Evolutionary conservation across 2,797 vertebrate genomes (phyloP), one percentile per base, ranked within the genome.

Genomic region (Tachyglossus aculeatus): DNA sequence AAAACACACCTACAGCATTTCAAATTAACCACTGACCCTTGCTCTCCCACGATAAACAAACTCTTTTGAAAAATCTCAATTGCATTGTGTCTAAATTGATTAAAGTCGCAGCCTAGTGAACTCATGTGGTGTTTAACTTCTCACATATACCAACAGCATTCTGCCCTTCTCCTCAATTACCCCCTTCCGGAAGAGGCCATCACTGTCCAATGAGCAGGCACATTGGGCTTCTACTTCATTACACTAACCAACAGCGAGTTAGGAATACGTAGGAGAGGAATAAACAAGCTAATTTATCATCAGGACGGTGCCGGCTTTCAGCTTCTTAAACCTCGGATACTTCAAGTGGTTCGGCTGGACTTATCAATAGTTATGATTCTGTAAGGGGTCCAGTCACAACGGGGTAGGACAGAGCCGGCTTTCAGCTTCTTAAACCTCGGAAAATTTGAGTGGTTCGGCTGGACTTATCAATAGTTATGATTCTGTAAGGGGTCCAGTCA

Each of bases 101-200:
- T 93, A 94, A 90, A 83, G 83, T 77, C 80, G 68, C 88, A 86
- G 92, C 91, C 90, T 43, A 57, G 88, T 93, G 93, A 95, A 93
- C 95, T 92, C 93, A 94, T 87, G 91, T 78, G 81, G 92, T 88
- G 94, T 93, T n/a, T 90, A 91, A 89, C 91, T 93, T 94, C 94
- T 94, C 77, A 90, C 91, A 88, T 86, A 94, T 92, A 93, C 89
- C 91, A 83, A 89, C 86, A 93, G 90, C 92, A 88, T 90, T 90
- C 88, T 74, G 81, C 90, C 93, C 95, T 95, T 97, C 94, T 95
- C 92, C 96, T 94, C 95, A 96, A 98, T 99, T 96, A 98, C 95
- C 94, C 95, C 90, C 85, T 92, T 86, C 81, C 44, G 90, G 13
- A 89, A 77, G 33, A 65, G 74, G 87, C 83, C 86, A 91, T 90